These are phyloP conservation scores for Cryptotis parvus DNA, from an alignment of 2,113 vertebrate species.

Conservation along the genomic window DNA sequence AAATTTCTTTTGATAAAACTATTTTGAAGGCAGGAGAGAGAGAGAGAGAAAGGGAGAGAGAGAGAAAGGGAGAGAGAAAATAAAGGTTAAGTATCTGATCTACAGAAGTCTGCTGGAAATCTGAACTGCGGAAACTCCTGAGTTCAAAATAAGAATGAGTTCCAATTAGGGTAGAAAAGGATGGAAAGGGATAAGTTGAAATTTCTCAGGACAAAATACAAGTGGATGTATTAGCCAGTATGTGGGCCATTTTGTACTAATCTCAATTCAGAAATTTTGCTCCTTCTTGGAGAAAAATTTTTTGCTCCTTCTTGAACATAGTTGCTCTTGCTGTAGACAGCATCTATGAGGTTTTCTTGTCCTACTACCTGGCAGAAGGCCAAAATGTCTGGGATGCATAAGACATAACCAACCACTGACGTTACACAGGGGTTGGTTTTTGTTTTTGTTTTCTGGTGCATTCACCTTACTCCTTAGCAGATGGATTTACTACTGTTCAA, in stretches of 20 bases:
- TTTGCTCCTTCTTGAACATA: background rate
- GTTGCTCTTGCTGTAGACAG: background rate
- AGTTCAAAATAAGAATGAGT: slow-evolving; percentile 28
- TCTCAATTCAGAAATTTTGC: no score
- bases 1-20: no score
- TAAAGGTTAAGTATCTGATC: background rate
- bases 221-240: background rate
- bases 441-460: background rate
- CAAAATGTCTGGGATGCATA: background rate
- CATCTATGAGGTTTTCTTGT: background rate
- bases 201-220: background rate
- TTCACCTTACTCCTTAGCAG: slow-evolving; percentile 8
- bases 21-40: no score
- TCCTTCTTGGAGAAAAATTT: no score
- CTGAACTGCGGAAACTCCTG: background rate
- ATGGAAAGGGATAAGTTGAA: background rate
- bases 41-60: no score
- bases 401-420: background rate
- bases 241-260: background rate
- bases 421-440: background rate
- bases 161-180: background rate
- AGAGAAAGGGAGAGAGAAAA: no score
- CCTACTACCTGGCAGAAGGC: background rate
- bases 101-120: background rate
- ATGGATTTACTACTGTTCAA: background rate